Base-by-base conservation (phyloP, 64 coral and sea anemone genomes). In the Pocillopora verrucosa region DNA sequence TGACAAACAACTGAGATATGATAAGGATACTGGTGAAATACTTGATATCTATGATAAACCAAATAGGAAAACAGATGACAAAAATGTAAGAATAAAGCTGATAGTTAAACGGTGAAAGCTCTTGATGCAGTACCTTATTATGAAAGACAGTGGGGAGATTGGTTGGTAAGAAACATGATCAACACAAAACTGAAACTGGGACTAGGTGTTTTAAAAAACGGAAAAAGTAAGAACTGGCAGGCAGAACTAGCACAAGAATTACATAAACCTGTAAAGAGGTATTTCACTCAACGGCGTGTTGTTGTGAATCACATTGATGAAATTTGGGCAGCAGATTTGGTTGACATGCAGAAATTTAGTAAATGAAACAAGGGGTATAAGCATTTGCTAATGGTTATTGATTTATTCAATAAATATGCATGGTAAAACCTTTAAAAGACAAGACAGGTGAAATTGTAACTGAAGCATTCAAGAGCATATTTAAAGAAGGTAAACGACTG, bases 31-130 rank as follows among this genome's bases (percentile, higher is more conserved):
- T n/a, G n/a, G n/a, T 2, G 0, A 86, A n/a, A n/a, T n/a, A n/a
- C n/a, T n/a, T 2, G 22, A 86, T n/a, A 72, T 65, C 36, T 3
- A 58, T 19, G 83, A 72, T 56, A 4, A 38, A 20, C 83, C 83
- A 22, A 56, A 38, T 4, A 57, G 73, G 4, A 7, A 38, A 17
- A 9, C 73, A 69, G 83, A 86, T 86, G 58, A 70, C 15, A 65
- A 2, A 74, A 86, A n/a, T 72, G 34, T 9, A 86, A 86, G 35
- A 56, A 56, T n/a, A n/a, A 73, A 12, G 24, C 65, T 72, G 73
- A 88, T n/a, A 19, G 59, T 9, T 0, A 88, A 36, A 88, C 76
- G 87, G 56, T 88, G 11, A 35, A 76, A 64, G 34, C 72, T 16
- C 12, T 88, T 2, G 73, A 88, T 77, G 0, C 5, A 1, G 5